phyloP scores from a whole-genome alignment of 2,113 vertebrate genomes.

The Albula goreensis region DNA sequence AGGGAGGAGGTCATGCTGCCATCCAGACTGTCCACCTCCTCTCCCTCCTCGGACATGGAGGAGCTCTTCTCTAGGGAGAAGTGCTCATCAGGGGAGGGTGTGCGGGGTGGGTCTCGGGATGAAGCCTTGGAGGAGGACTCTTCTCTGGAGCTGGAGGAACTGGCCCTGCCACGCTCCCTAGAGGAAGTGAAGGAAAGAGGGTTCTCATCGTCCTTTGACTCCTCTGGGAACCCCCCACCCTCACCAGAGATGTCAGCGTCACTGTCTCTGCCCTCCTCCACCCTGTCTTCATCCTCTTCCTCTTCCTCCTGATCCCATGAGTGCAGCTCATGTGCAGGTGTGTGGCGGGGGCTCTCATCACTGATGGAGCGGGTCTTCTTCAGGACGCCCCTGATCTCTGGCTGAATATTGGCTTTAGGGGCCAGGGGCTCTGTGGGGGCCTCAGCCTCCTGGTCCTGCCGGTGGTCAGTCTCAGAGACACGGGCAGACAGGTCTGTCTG shows the following conservation, averaged over 20 bases:
- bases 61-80: conserved; percentile 30
- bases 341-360: conserved; percentile 27
- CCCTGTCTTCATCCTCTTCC: neutral
- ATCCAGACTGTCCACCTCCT: conserved; percentile 19
- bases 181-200: conserved; percentile 56
- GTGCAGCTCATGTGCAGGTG: neutral
- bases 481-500: conserved; percentile 62
- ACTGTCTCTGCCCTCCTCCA: conserved; percentile 22
- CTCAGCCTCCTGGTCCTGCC: conserved; percentile 64
- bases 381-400: conserved; percentile 65
- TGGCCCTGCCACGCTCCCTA: conserved; percentile 62
- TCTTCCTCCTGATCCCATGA: conserved; percentile 10
- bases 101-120: conserved; percentile 29
- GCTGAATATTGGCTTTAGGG: conserved; percentile 26
- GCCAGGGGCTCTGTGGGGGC: conserved; percentile 16
- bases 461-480: conserved; percentile 57
- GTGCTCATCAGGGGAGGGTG: conserved; percentile 30
- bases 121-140: conserved; percentile 41
- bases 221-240: conserved; percentile 29
- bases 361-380: conserved; percentile 61
- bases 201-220: neutral
- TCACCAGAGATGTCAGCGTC: neutral
- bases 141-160: conserved; percentile 42
- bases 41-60: conserved; percentile 8
- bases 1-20: neutral